Conservation (phyloP, 2,888 invertebrate species). For the Synergus gifuensis region DNA sequence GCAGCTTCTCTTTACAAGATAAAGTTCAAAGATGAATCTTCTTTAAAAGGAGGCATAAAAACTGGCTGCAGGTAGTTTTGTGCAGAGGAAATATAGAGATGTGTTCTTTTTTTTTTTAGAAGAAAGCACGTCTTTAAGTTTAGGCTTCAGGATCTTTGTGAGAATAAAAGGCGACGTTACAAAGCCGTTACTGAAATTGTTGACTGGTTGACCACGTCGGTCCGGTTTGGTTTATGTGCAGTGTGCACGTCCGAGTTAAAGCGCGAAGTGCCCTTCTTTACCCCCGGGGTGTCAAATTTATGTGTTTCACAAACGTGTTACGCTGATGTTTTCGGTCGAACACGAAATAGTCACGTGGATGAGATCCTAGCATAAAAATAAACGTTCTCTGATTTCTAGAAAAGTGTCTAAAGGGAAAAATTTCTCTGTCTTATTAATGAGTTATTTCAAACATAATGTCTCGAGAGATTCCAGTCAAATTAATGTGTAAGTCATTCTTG, state of each 20-base stretch:
- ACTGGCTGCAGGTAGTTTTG: background rate
- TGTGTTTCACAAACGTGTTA: conserved; percentile 10
- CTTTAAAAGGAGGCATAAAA: background rate
- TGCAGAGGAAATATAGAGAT: background rate
- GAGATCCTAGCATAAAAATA: background rate
- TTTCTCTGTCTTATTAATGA: too few species aligned
- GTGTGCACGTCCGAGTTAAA: conserved; percentile 1
- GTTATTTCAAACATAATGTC: background rate
- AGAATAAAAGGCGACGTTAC: conserved; percentile 21
- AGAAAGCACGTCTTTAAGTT: conserved; percentile 20
- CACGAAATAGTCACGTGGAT: conserved; percentile 17
- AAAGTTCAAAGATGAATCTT: background rate
- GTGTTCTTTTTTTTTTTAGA: background rate
- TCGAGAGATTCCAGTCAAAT: background rate
- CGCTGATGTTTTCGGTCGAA: background rate
- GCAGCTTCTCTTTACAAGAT: background rate
- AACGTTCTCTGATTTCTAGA: background rate
- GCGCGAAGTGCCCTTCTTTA: conserved; percentile 7
- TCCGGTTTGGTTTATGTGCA: conserved; percentile 14
- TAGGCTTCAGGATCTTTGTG: background rate
- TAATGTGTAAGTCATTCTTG: background rate
- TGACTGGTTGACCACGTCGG: conserved; percentile 27
- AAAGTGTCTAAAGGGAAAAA: background rate
- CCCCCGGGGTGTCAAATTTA: conserved; percentile 23
- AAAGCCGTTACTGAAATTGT: conserved; percentile 34